A percentile compares a stretch with the other conserved stretches of the same genome.
phyloP scores from a whole-genome alignment of 2,113 vertebrate species.

The Tiliqua scincoides region DNA sequence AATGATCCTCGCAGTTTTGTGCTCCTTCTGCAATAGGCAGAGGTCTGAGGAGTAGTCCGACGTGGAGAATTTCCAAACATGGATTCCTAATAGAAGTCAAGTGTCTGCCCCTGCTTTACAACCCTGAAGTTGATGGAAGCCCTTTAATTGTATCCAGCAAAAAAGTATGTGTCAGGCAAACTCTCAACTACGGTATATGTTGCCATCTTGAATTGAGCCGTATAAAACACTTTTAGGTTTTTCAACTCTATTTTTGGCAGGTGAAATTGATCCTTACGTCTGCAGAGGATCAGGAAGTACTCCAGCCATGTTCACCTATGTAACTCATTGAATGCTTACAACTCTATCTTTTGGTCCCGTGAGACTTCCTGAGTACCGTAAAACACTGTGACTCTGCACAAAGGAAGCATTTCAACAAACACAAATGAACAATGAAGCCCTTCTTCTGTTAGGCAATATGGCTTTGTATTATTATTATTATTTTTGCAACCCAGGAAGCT shows the following conservation, averaged over 20 bases:
- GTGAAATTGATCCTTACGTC: neutral
- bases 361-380: conserved; percentile 29
- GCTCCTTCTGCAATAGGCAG: no score
- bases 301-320: neutral
- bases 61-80: no score
- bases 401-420: conserved; percentile 28
- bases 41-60: no score
- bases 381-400: conserved; percentile 6
- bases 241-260: neutral
- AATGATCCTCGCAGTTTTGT: no score
- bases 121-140: no score
- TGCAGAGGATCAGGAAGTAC: neutral
- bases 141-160: no score
- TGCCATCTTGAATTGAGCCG: neutral
- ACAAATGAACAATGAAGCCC: conserved; percentile 28
- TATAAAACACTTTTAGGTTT: neutral
- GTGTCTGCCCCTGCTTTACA: no score
- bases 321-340: neutral
- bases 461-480: no score
- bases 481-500: conserved; percentile 42
- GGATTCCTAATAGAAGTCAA: no score
- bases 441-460: conserved; percentile 14
- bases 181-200: no score
- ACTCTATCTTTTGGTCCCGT: conserved; percentile 20
- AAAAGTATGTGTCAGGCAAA: no score